Evolutionary conservation across 2,113 vertebrate genomes (phyloP).

Genomic region (Xyliphius kryptos): DNA sequence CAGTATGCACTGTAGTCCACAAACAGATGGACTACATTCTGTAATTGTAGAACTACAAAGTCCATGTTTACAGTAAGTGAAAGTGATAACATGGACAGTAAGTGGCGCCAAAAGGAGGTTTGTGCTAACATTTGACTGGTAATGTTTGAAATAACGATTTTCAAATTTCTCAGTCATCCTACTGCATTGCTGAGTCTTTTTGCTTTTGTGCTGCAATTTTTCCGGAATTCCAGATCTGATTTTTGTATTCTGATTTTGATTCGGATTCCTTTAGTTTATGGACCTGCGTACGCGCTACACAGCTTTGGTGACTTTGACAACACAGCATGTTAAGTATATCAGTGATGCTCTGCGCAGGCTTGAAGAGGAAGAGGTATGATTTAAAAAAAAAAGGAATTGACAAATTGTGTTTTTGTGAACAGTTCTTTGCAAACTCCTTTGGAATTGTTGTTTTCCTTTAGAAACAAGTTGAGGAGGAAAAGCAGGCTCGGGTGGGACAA

Average conservation of each 20-base stretch:
- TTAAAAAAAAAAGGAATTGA: no score
- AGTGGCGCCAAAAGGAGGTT: no score
- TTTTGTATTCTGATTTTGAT: background rate
- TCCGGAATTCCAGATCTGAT: background rate
- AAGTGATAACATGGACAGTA: no score
- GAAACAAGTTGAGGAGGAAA: constrained; percentile 97
- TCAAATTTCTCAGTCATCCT: no score
- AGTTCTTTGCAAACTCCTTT: background rate
- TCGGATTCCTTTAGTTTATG: constrained; percentile 77
- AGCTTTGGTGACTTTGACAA: constrained; percentile 88
- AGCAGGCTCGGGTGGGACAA: constrained; percentile 81
- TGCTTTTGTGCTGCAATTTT: background rate
- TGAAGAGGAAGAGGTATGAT: constrained; percentile 89
- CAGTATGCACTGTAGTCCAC: no score
- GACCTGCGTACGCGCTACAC: constrained; percentile 93
- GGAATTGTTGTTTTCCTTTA: constrained; percentile 44
- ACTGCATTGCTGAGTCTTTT: no score
- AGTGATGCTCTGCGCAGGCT: constrained; percentile 85
- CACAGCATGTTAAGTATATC: constrained; percentile 96
- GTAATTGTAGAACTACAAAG: no score
- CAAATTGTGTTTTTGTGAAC: background rate
- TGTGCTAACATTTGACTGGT: no score
- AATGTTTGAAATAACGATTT: no score
- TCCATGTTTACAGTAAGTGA: no score
- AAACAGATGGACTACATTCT: no score